Evolutionary conservation across 30 jellyfish, hydroid and myxozoan species (phyloP).

Genomic region (Aurelia coerulea): DNA sequence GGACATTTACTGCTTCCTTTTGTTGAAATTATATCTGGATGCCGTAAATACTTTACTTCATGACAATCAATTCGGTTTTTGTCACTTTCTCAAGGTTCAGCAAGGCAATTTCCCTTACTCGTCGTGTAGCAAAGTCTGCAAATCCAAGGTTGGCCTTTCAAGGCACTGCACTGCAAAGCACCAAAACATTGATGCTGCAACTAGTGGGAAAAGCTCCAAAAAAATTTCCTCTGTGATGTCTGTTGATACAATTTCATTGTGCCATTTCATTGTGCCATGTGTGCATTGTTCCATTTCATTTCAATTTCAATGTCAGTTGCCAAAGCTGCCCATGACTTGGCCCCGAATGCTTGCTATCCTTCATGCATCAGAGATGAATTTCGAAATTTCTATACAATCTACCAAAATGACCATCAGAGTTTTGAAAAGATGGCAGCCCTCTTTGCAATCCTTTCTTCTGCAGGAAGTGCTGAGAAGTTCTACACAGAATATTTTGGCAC

Average conservation of each 20-base stretch:
- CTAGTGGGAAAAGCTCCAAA: neutral
- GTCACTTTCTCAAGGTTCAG: constrained; percentile 5
- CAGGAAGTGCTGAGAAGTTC: constrained; percentile 47
- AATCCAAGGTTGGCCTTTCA: constrained; percentile 42
- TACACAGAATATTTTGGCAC: constrained; percentile 23
- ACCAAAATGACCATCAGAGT: constrained; percentile 9
- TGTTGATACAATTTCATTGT: constrained; percentile 24
- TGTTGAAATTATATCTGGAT: neutral
- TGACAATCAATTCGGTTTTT: constrained; percentile 11
- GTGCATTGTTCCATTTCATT: too few relatives aligned
- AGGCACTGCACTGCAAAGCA: constrained; percentile 7
- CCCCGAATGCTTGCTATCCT: constrained; percentile 35
- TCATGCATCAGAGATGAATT: constrained; percentile 6
- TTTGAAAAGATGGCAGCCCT: constrained; percentile 32
- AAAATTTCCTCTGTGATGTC: neutral
- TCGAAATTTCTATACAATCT: neutral
- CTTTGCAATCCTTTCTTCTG: constrained; percentile 6
- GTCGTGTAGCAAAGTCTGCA: constrained; percentile 23
- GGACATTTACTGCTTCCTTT: neutral
- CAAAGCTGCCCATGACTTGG: constrained; percentile 26
- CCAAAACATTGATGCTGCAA: too few relatives aligned
- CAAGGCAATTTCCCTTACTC: constrained; percentile 30
- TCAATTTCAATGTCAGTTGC: too few relatives aligned
- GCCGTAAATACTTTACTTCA: neutral
- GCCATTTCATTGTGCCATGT: too few relatives aligned